phyloP scores from a whole-genome alignment of 2,113 vertebrate species.

The Cheilinus undulatus region DNA sequence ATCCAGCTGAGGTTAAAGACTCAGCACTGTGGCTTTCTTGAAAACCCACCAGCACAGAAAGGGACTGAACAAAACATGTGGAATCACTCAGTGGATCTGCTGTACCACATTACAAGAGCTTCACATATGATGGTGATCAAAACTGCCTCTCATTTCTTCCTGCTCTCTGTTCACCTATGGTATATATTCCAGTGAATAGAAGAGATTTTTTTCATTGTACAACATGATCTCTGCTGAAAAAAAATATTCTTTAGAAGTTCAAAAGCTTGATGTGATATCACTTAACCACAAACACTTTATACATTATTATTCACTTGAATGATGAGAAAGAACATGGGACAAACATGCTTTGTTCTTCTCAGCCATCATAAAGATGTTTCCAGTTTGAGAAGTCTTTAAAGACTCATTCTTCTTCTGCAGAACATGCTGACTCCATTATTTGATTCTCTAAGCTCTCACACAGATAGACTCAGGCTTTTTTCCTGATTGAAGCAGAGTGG shows the following conservation, averaged over 20 bases:
- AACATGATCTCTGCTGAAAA: slow-evolving; percentile 13
- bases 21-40: slow-evolving; percentile 15
- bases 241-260: slow-evolving; percentile 7
- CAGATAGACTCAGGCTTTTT: slow-evolving; percentile 34
- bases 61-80: slow-evolving; percentile 45
- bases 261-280: slow-evolving; percentile 18
- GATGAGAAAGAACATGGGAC: slow-evolving; percentile 7
- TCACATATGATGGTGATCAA: slow-evolving; percentile 50
- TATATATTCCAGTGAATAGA: slow-evolving; percentile 18
- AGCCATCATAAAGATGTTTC: slow-evolving; percentile 43
- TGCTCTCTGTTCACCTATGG: slow-evolving; percentile 5
- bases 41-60: slow-evolving; percentile 46
- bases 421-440: slow-evolving; percentile 17
- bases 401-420: slow-evolving; percentile 38
- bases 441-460: slow-evolving; percentile 35
- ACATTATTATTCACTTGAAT: slow-evolving; percentile 8
- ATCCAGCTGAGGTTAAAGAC: slow-evolving; percentile 49
- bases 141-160: background rate
- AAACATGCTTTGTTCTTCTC: slow-evolving; percentile 28
- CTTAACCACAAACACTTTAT: slow-evolving; percentile 33
- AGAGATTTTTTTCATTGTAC: background rate
- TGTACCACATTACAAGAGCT: background rate
- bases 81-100: slow-evolving; percentile 29
- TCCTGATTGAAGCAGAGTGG: slow-evolving; percentile 21
- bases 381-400: slow-evolving; percentile 44